phyloP scores from a whole-genome alignment of 2,797 vertebrate species.

The Acrossocheilus fasciatus region DNA sequence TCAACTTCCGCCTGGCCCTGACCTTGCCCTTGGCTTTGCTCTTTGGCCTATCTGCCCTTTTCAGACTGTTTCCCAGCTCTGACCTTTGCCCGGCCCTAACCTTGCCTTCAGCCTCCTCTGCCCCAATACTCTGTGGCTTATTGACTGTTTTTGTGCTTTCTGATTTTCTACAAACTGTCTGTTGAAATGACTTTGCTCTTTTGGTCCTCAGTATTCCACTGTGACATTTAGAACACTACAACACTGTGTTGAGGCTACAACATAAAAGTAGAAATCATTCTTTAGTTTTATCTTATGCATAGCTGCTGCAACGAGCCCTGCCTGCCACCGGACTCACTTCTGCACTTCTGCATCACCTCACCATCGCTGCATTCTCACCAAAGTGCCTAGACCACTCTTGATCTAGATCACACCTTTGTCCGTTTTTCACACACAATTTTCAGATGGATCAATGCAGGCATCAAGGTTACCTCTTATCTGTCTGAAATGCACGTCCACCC shows the following conservation, averaged over 20 bases:
- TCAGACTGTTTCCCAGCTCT: no score
- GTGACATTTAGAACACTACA: not conserved
- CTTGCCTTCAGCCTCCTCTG: not conserved
- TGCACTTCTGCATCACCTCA: no score
- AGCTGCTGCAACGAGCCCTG: not conserved
- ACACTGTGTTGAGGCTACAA: not conserved
- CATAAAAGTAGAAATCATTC: not conserved
- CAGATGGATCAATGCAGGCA: not conserved
- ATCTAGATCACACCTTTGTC: not conserved
- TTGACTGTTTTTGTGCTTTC: not conserved
- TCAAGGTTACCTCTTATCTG: constrained; percentile 77
- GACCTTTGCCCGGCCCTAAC: not conserved
- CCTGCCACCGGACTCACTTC: not conserved
- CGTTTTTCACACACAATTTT: not conserved
- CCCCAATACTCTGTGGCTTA: no score
- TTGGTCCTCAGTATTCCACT: not conserved
- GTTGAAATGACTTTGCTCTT: not conserved
- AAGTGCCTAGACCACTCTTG: not conserved
- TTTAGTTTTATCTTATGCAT: not conserved
- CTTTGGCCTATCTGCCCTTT: no score
- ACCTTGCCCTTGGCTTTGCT: no score
- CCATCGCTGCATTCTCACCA: not conserved
- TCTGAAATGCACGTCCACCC: constrained; percentile 75
- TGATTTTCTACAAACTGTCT: not conserved
- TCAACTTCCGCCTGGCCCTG: no score